phyloP scores from a whole-genome alignment of 2,113 vertebrate species.

The Equus quagga region DNA sequence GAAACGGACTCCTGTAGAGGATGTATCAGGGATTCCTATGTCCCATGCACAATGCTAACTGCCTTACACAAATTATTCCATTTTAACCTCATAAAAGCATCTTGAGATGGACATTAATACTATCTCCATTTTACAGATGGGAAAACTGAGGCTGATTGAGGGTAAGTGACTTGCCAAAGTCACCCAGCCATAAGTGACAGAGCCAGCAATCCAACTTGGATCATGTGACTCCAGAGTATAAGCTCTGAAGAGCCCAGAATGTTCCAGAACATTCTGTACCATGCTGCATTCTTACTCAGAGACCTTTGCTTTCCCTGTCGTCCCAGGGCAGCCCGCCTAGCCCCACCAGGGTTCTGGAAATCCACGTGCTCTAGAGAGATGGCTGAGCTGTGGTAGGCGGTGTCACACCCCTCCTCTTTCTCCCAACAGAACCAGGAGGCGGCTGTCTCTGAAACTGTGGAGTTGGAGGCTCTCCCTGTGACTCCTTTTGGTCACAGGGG shows the following conservation, averaged over 20 bases:
- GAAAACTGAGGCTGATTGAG: not conserved
- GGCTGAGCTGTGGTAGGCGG: fast-evolving
- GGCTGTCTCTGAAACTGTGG: fast-evolving
- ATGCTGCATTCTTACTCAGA: not conserved
- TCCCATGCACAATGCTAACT: not conserved
- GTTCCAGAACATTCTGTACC: not conserved
- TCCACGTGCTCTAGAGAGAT: not conserved
- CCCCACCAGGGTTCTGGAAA: not conserved
- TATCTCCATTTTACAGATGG: not conserved
- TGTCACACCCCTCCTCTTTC: fast-evolving
- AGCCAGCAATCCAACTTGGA: not conserved
- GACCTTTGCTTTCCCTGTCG: not conserved
- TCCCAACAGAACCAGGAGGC: not conserved
- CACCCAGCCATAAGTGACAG: not conserved
- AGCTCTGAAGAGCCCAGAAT: not conserved
- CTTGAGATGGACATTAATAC: not conserved
- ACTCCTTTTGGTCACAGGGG: not conserved
- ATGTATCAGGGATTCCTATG: fast-evolving
- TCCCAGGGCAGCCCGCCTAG: not conserved
- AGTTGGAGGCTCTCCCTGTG: not conserved
- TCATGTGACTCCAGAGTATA: not conserved
- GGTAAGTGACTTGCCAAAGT: not conserved
- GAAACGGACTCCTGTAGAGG: no score
- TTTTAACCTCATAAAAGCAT: not conserved
- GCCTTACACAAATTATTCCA: not conserved